A percentile compares a stretch with the other conserved stretches of the same genome.
Conservation (phyloP, 2,113 vertebrate species). For the Conger conger region DNA sequence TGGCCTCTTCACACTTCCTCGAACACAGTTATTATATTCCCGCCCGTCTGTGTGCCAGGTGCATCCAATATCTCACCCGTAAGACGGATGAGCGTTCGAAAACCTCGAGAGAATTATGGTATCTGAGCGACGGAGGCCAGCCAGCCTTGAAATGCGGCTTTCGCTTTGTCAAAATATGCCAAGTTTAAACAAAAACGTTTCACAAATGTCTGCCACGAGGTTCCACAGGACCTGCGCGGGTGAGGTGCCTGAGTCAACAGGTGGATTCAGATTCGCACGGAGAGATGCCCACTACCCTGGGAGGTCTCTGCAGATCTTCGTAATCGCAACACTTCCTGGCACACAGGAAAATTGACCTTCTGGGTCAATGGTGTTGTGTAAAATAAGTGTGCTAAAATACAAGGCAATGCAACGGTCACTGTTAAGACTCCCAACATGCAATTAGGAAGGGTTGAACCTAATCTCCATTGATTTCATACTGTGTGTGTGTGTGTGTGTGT, state of each 20-base stretch:
- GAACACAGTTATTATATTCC: background rate
- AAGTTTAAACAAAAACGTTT: background rate
- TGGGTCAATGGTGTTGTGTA: background rate
- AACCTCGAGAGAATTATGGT: background rate
- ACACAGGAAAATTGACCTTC: background rate
- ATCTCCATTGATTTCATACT: background rate
- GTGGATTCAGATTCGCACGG: background rate
- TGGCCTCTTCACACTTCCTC: constrained; percentile 16
- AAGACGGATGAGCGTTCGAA: background rate
- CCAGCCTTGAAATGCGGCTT: background rate
- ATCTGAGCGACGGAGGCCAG: background rate
- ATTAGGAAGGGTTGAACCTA: background rate
- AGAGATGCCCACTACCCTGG: background rate
- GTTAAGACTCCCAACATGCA: background rate
- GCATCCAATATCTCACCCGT: background rate
- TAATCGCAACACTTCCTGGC: background rate
- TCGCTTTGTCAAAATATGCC: background rate
- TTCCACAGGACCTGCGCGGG: background rate
- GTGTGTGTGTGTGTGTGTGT: background rate
- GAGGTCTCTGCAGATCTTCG: background rate
- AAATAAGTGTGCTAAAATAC: background rate
- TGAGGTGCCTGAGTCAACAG: background rate
- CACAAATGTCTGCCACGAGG: background rate
- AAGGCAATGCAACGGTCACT: background rate
- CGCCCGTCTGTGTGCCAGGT: background rate